Evolutionary conservation across 2,797 vertebrate genomes (phyloP), one percentile per base, ranked within the genome.

Genomic region (Coreius guichenoti): DNA sequence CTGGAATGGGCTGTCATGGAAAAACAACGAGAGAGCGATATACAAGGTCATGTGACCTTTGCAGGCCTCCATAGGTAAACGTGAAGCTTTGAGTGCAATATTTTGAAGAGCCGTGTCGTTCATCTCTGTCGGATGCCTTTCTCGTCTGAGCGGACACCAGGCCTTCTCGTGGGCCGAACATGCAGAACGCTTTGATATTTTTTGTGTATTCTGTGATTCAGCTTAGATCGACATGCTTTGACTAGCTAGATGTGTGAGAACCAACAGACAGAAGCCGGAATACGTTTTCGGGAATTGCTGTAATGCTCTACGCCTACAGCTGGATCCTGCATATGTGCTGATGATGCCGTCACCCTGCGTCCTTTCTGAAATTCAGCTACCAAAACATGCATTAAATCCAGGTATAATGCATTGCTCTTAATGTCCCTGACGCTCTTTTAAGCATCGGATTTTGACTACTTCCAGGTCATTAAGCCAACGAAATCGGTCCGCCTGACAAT

Each of bases 11-110:
- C 93, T 91, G 87, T 93, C 93, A 92, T 92, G 93, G 94, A 95
- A 92, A 95, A 87, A 90, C 87, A 90, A 88, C 83, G 88, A 76
- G 87, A 92, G 91, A 89, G 90, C 90, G 90, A 93, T 91, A 92
- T n/a, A 93, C 90, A 78, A 88, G 85, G 51, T 88, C 93, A 92
- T 91, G 93, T 94, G 93, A 94, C 93, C 87, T 92, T 89, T 89
- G 39, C 74, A 61, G 73, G 82, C 90, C 93, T 89, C 89, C 91
- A 83, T 86, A 92, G 91, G 92, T 92, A 84, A 93, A 93, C 93
- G 90, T 90, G 92, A 93, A 93, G 93, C 93, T 95, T 91, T 89
- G 93, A 95, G 95, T 95, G 95, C 95, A 96, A 95, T 95, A 95
- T 94, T 94, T 94, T 92, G 91, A 93, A 92, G 92, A 89, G 91